phyloP scores from a whole-genome alignment of 2,797 vertebrate genomes.

The Coregonus ussuriensis region DNA sequence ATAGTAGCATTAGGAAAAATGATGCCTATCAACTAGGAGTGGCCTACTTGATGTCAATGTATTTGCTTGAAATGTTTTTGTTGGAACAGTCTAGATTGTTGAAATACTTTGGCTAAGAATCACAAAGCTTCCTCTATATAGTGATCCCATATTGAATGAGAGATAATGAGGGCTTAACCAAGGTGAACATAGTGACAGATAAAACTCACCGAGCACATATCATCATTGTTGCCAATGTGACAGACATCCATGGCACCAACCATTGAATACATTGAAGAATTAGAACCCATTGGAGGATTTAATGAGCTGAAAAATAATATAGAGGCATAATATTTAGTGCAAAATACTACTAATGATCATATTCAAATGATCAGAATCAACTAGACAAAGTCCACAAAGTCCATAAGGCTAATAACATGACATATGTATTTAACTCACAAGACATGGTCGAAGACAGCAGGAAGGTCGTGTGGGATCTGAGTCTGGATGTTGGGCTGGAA shows the following conservation, averaged over 20 bases:
- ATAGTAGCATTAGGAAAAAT: too few relatives aligned
- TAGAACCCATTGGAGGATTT: neutral
- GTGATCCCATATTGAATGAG: neutral
- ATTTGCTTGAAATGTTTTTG: neutral
- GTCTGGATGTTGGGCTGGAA: neutral
- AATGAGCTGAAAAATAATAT: slow-evolving; percentile 6
- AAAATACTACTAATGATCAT: too few relatives aligned
- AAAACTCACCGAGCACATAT: slow-evolving; percentile 31
- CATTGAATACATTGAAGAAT: neutral
- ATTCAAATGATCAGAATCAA: too few relatives aligned
- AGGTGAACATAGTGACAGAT: neutral
- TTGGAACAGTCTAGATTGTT: neutral
- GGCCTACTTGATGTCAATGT: neutral
- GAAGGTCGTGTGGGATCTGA: neutral
- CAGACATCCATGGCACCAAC: neutral
- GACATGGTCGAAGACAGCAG: neutral
- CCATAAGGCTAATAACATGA: neutral
- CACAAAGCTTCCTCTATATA: neutral
- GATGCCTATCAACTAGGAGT: too few relatives aligned
- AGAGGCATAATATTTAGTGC: neutral
- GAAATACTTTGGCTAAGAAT: neutral
- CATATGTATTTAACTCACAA: slow-evolving; percentile 27
- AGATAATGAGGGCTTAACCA: neutral
- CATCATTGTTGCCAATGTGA: slow-evolving; percentile 1
- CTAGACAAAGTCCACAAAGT: too few relatives aligned